phyloP scores from a whole-genome alignment of 35 echinoderm and acorn worm species.

The Ptychodera flava region DNA sequence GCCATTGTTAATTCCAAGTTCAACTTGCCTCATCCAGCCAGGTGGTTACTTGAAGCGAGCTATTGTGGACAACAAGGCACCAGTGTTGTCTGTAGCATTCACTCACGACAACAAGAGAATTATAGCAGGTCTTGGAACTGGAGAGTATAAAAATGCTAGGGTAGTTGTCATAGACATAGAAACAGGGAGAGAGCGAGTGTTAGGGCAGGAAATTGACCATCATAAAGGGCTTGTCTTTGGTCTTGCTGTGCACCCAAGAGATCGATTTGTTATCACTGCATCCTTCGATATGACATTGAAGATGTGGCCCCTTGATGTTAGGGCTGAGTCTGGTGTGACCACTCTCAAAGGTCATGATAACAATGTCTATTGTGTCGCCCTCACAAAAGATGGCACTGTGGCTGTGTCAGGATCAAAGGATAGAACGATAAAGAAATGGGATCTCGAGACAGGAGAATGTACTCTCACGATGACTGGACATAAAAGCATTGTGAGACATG shows the following conservation, averaged over 20 bases:
- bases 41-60: background rate
- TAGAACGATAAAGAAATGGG: background rate
- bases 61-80: background rate
- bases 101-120: background rate
- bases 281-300: background rate
- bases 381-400: background rate
- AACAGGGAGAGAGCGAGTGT: background rate
- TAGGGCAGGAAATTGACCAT: background rate
- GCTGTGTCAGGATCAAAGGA: background rate
- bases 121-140: background rate
- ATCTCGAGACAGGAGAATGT: background rate
- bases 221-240: background rate
- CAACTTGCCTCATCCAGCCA: background rate
- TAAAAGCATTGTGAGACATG: background rate
- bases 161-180: background rate
- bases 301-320: background rate
- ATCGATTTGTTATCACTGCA: background rate
- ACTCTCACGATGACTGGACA: background rate
- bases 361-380: background rate
- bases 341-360: background rate
- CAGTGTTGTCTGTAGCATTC: background rate
- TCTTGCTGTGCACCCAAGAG: background rate
- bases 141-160: background rate
- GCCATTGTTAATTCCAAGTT: background rate
- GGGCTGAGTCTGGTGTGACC: background rate